Evolutionary conservation across 1,140 invertebrate species (phyloP).

Genomic region (Pseudomyrmex flavicornis): DNA sequence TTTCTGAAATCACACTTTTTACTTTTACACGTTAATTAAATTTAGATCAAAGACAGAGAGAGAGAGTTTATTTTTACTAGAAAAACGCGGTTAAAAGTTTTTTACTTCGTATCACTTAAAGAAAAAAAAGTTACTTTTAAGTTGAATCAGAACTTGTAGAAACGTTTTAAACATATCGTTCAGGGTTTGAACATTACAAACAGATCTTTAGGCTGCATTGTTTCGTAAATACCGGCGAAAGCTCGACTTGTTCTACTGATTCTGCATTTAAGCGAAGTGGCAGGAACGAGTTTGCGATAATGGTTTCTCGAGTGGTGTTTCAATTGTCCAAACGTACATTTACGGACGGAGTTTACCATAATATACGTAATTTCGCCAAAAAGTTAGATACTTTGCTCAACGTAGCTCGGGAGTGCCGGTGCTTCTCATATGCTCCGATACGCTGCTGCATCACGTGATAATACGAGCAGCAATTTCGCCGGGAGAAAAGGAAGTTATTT

Average conservation of each 20-base stretch:
- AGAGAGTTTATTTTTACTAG: too few relatives aligned
- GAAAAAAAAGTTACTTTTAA: too few relatives aligned
- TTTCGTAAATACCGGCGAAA: conserved; percentile 21
- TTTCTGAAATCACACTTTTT: too few relatives aligned
- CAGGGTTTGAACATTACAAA: not conserved
- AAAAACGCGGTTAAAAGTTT: too few relatives aligned
- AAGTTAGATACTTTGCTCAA: conserved; percentile 9
- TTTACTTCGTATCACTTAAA: too few relatives aligned
- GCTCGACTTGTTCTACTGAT: conserved; percentile 31
- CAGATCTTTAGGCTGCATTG: not conserved
- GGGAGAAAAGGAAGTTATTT: not conserved
- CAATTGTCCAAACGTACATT: conserved; percentile 43
- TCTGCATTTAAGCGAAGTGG: conserved; percentile 34
- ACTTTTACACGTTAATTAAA: too few relatives aligned
- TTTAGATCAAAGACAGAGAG: too few relatives aligned
- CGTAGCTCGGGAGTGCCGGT: not conserved
- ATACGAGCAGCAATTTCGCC: not conserved
- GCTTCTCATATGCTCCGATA: not conserved
- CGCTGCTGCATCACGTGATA: not conserved
- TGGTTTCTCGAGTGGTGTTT: conserved; percentile 47
- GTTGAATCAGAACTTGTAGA: not conserved
- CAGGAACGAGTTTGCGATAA: conserved; percentile 39
- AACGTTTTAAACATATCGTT: not conserved
- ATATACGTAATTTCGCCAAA: conserved; percentile 27
- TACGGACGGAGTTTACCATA: conserved; percentile 11